phyloP scores from a whole-genome alignment of 2,113 vertebrate species.

The Aspidoscelis tigris region DNA sequence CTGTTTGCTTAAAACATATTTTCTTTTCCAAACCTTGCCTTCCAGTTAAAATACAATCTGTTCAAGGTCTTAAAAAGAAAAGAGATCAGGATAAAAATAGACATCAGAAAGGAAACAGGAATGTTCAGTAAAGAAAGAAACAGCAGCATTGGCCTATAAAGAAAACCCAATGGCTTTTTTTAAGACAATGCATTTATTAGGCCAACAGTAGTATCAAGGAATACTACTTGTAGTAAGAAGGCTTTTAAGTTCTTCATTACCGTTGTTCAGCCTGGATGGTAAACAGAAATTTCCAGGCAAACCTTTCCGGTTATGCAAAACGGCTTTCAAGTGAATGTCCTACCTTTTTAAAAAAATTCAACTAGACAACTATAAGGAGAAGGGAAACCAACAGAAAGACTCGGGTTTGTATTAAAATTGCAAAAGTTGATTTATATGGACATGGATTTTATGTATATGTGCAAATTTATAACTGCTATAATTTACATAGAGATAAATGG shows the following conservation, averaged over 20 bases:
- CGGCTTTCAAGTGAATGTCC: too few species aligned
- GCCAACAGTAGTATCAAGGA: too few species aligned
- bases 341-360: too few species aligned
- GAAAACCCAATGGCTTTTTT: too few species aligned
- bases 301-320: too few species aligned
- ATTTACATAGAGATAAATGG: background rate
- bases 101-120: background rate
- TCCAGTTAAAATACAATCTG: conserved; percentile 12
- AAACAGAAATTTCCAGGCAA: too few species aligned
- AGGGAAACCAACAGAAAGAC: background rate
- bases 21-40: background rate
- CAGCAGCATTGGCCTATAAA: too few species aligned
- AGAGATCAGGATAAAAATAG: background rate
- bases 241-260: too few species aligned
- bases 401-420: background rate
- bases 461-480: background rate
- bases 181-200: too few species aligned
- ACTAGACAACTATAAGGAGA: too few species aligned
- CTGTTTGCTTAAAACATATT: background rate
- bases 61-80: background rate
- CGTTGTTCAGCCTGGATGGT: too few species aligned
- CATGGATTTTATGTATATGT: background rate
- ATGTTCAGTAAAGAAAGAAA: background rate
- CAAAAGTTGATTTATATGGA: background rate
- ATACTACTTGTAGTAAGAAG: too few species aligned